These are phyloP conservation scores for Trichonephila clavipes DNA, from an alignment of 1,140 invertebrate species.

Conservation along the genomic window DNA sequence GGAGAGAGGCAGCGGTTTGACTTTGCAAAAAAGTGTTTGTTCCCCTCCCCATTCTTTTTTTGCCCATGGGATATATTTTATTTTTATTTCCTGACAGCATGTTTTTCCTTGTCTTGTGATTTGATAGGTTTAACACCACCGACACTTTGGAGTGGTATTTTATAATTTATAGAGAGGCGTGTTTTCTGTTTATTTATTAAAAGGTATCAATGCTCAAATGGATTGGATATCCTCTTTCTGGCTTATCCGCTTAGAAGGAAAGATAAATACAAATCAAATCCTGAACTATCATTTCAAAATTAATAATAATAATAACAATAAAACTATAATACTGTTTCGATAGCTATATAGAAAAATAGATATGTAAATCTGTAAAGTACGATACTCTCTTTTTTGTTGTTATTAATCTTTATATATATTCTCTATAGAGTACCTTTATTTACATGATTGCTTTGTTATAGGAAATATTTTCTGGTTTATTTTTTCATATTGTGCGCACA, in stretches of 20 bases:
- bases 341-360: no score
- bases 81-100: not conserved
- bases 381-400: no score
- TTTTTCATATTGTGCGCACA: no score
- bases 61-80: not conserved
- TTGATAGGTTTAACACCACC: constrained; percentile 12
- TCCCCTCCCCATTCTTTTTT: not conserved
- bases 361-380: no score
- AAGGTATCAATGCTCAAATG: not conserved
- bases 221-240: not conserved
- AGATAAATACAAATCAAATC: not conserved
- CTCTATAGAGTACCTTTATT: no score
- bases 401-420: no score
- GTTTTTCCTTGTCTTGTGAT: not conserved
- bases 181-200: constrained; percentile 17
- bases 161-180: constrained; percentile 1
- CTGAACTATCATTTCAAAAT: no score
- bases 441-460: no score
- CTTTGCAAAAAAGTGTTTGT: constrained; percentile 36
- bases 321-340: no score
- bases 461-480: no score
- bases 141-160: constrained; percentile 1
- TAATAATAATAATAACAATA: no score
- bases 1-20: not conserved
- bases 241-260: not conserved